phyloP scores from a whole-genome alignment of 2,888 invertebrate genomes.

The Troilus luridus region DNA sequence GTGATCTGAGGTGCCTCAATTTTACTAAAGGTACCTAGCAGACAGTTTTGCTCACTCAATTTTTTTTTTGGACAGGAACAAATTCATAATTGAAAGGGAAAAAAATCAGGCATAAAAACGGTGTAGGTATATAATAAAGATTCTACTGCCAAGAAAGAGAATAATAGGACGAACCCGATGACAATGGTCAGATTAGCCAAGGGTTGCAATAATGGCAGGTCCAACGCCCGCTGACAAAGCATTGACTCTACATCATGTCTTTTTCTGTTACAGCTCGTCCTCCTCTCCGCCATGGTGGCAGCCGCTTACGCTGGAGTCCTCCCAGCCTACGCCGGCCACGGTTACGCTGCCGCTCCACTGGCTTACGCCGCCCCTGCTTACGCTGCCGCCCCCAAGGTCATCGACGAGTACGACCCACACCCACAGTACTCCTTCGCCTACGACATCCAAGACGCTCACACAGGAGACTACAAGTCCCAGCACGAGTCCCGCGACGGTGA shows the following conservation, averaged over 20 bases:
- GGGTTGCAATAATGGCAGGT: slow-evolving; percentile 6
- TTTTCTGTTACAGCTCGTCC: slow-evolving; percentile 63
- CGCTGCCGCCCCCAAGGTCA: slow-evolving; percentile 66
- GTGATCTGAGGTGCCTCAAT: too few species aligned
- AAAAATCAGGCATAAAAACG: neutral
- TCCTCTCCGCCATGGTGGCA: slow-evolving; percentile 66
- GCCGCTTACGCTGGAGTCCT: slow-evolving; percentile 67
- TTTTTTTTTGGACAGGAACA: neutral
- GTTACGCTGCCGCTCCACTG: slow-evolving; percentile 68
- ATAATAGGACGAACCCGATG: neutral
- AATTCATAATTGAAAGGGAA: neutral
- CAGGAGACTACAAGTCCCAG: slow-evolving; percentile 66
- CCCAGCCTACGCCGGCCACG: slow-evolving; percentile 66
- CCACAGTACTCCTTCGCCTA: slow-evolving; percentile 66
- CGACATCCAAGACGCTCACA: slow-evolving; percentile 66
- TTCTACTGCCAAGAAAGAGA: neutral
- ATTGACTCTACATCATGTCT: slow-evolving; percentile 55
- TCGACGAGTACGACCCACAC: slow-evolving; percentile 67
- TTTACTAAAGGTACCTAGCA: neutral
- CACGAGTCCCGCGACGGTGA: slow-evolving; percentile 66
- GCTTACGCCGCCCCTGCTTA: slow-evolving; percentile 70
- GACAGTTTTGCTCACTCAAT: neutral
- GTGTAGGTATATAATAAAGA: neutral
- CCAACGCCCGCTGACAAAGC: slow-evolving; percentile 26
- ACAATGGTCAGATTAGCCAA: slow-evolving; percentile 8